Percentiles rank a stretch among this genome's conserved stretches.
Evolutionary conservation across 2,888 invertebrate species (phyloP).

Genomic region (Polydesmus complanatus): DNA sequence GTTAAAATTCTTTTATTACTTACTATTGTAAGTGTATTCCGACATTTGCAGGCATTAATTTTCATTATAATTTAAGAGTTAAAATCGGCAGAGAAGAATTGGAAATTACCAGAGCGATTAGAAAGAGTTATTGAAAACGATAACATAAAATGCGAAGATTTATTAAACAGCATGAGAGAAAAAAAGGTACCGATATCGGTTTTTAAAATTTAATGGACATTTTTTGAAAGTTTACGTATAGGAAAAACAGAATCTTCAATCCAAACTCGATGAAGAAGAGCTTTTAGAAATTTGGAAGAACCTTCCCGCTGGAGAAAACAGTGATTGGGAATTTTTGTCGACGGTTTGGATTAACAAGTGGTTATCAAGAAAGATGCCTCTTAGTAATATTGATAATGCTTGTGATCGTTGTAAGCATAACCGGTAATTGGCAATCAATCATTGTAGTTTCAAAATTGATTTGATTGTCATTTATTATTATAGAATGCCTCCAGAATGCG

Average conservation of each 20-base stretch:
- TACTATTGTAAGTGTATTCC: too few relatives aligned
- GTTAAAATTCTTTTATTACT: too few relatives aligned
- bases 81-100: slow-evolving; percentile 20
- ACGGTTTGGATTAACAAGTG: slow-evolving; percentile 41
- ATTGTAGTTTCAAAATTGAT: neutral
- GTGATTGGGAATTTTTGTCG: slow-evolving; percentile 38
- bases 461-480: slow-evolving; percentile 16
- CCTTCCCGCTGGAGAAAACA: slow-evolving; percentile 5
- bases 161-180: too few relatives aligned
- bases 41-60: too few relatives aligned
- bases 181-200: slow-evolving; percentile 24
- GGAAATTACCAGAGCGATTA: slow-evolving; percentile 25
- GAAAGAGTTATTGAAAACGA: slow-evolving; percentile 29
- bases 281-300: neutral
- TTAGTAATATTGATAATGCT: neutral
- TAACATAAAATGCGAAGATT: slow-evolving; percentile 33
- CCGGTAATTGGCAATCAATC: neutral
- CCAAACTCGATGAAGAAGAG: neutral
- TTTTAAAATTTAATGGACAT: slow-evolving; percentile 16
- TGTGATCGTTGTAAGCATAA: neutral
- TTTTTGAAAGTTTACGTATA: slow-evolving; percentile 9
- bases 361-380: slow-evolving; percentile 22
- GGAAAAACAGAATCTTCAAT: neutral
- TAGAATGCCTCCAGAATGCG: slow-evolving; percentile 36
- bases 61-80: too few relatives aligned